Conservation (phyloP, 2,797 vertebrate species). For the Scyliorhinus canicula region DNA sequence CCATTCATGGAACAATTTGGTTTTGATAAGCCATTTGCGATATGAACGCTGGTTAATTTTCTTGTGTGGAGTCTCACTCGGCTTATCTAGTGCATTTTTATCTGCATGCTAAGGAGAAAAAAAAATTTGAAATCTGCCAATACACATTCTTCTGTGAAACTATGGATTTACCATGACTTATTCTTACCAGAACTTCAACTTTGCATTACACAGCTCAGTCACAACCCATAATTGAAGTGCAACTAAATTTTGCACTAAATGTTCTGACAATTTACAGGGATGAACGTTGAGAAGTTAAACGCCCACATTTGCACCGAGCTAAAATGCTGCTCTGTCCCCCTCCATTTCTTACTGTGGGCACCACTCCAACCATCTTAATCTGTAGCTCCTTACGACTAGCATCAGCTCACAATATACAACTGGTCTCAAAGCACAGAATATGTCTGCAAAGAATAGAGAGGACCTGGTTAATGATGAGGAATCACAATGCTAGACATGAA, state of each 20-base stretch:
- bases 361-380: background rate
- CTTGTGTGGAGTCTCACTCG: background rate
- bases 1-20: background rate
- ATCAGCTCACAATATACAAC: background rate
- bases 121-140: background rate
- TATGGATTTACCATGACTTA: background rate
- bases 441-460: background rate
- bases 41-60: background rate
- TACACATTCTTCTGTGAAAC: background rate
- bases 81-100: background rate
- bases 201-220: background rate
- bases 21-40: background rate
- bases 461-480: background rate
- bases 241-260: background rate
- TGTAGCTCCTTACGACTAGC: background rate
- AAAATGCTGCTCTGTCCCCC: background rate
- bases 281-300: background rate
- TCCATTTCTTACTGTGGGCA: background rate
- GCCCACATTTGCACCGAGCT: background rate
- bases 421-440: background rate
- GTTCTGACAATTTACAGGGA: background rate
- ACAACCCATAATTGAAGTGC: background rate
- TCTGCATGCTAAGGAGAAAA: background rate
- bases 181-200: background rate
- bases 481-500: background rate